These are phyloP conservation scores for Caerostris extrusa DNA, from an alignment of 1,140 invertebrate genomes.

Conservation along the genomic window DNA sequence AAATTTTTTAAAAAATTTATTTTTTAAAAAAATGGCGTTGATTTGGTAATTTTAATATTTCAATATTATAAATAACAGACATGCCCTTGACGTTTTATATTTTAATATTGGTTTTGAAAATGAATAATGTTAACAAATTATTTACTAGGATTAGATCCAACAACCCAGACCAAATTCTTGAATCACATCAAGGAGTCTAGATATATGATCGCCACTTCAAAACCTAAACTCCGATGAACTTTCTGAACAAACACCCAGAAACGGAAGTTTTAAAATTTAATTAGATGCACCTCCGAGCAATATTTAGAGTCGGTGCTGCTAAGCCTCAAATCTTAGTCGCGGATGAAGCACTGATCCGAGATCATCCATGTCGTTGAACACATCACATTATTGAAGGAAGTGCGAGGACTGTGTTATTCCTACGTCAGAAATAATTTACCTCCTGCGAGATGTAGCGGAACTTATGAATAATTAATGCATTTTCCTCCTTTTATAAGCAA, in stretches of 20 bases:
- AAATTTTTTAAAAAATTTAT: no score
- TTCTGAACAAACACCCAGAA: background rate
- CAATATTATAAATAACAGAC: no score
- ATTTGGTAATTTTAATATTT: no score
- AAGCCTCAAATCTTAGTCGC: background rate
- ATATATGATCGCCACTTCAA: no score
- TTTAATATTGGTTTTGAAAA: no score
- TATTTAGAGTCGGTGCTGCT: background rate
- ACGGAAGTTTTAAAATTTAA: background rate
- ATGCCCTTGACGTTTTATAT: no score
- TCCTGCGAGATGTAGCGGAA: background rate
- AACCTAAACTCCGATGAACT: background rate
- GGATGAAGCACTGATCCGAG: background rate
- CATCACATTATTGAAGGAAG: background rate
- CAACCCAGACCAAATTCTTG: no score
- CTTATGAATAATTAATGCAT: conserved; percentile 5
- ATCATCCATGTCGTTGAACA: background rate
- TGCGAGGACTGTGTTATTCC: background rate
- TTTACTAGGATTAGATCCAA: no score
- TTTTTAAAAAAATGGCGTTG: no score
- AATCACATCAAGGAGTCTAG: no score
- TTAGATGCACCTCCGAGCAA: background rate
- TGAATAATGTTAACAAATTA: no score
- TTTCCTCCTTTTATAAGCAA: background rate
- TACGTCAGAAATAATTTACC: conserved; percentile 8